Base-by-base conservation (phyloP, 2,113 vertebrate species). In the Psophia crepitans region DNA sequence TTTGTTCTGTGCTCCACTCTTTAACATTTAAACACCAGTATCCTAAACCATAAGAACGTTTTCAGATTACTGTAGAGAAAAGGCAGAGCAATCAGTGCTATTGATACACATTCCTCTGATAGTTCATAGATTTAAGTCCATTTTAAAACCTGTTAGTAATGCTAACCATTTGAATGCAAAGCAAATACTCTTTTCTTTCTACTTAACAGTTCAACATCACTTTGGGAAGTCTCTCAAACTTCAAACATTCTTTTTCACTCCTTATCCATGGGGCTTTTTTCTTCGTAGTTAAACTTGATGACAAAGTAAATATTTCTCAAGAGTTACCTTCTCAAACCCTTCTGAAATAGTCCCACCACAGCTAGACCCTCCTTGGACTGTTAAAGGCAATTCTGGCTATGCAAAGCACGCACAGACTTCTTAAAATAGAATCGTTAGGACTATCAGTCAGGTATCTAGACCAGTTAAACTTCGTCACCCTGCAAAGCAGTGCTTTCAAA, bases 181-280 rank as follows among this genome's bases (percentile, higher is more conserved):
- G 4, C 8, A 61, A 75, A 66, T 27, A 15, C 12, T 58, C 57
- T 41, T 57, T 74, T 43, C 20, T 51, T 90, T 68, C 53, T 79
- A 54, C 12, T 49, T 48, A 49, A 63, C 8, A 20, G 3, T 48
- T 63, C n/a, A 75, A 6, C 18, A 18, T 63, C 20, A 35, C 18
- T 71, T 63, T 1, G 4, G 32, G 20, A 63, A 64, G 69, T n/a
- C 43, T 35, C 81, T 78, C 51, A 46, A 54, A 43, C 18, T 46
- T 81, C 5, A 14, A 54, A 35, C 1, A 3, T 43, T 24, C 53
- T 57, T 57, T 69, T 64, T 26, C 49, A 33, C 22, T 54, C 14
- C 27, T 69, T 16, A 39, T 21, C 11, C 1, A 2, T 21, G 6
- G 4, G 6, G 4, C 20, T 53, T 53, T 37, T 4, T 16, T 8